A percentile compares a stretch with the other conserved stretches of the same genome.
phyloP scores from a whole-genome alignment of 2,113 vertebrate genomes.

The Promerops cafer region DNA sequence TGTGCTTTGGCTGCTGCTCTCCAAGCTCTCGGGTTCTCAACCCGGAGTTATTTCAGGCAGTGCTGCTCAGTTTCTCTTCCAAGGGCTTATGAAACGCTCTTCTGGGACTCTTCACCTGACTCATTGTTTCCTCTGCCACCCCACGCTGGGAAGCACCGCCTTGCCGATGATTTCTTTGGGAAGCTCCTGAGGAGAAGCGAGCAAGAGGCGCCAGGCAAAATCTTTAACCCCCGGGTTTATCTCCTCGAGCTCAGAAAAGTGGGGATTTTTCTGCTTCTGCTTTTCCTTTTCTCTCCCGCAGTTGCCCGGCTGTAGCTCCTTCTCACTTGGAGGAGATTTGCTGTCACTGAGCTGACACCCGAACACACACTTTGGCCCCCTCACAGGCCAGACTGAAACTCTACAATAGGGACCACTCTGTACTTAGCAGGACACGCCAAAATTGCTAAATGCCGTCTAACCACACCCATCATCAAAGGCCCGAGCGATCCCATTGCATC shows the following conservation, averaged over 20 bases:
- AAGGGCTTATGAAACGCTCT: conserved; percentile 50
- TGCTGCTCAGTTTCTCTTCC: conserved; percentile 7
- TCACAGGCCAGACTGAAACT: not conserved
- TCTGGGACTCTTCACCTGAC: conserved; percentile 63
- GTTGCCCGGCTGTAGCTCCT: not conserved
- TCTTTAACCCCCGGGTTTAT: not conserved
- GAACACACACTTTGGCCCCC: not conserved
- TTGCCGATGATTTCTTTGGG: conserved; percentile 30
- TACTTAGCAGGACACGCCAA: conserved; percentile 59
- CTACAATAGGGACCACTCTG: conserved; percentile 10
- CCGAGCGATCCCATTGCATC: conserved; percentile 60
- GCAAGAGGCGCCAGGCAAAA: not conserved
- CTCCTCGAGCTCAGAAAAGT: not conserved
- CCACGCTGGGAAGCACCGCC: conserved; percentile 28
- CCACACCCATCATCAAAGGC: conserved; percentile 72
- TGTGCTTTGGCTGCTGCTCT: conserved; percentile 32
- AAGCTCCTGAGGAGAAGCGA: conserved; percentile 36
- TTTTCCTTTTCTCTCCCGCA: not conserved
- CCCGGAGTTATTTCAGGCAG: conserved; percentile 45
- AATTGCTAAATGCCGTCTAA: conserved; percentile 63
- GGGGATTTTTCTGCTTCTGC: not conserved
- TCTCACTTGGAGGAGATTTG: not conserved
- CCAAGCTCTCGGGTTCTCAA: conserved; percentile 1
- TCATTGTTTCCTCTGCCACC: conserved; percentile 59
- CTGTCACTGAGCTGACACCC: conserved; percentile 1